Evolutionary conservation across 2,888 invertebrate genomes (phyloP).

Genomic region (Pandemis cinnamomeana): DNA sequence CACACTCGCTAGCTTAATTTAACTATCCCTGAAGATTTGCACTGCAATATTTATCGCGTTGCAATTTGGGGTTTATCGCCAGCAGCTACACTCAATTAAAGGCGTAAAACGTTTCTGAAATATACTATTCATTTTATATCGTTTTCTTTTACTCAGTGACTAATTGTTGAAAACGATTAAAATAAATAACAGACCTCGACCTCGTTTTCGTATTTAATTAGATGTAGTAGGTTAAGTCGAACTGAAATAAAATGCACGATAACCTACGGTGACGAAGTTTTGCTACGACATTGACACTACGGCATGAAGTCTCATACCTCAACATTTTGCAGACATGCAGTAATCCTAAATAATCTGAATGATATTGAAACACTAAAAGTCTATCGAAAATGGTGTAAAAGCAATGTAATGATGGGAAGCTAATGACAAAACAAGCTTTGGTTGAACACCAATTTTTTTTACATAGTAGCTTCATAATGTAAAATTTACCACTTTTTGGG

Average conservation of each 20-base stretch:
- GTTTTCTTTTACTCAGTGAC: not conserved
- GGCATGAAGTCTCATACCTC: slow-evolving; percentile 18
- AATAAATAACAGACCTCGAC: slow-evolving; percentile 8
- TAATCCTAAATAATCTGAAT: slow-evolving; percentile 49
- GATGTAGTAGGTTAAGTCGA: slow-evolving; percentile 35
- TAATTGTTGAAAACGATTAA: slow-evolving; percentile 8
- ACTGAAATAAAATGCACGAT: slow-evolving; percentile 43
- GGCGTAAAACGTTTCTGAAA: slow-evolving; percentile 46
- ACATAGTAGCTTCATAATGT: slow-evolving; percentile 67
- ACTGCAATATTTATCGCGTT: slow-evolving; percentile 53
- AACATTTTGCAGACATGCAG: slow-evolving; percentile 52
- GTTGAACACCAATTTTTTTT: slow-evolving; percentile 70
- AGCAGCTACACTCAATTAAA: slow-evolving; percentile 55
- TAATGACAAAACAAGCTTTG: slow-evolving; percentile 65
- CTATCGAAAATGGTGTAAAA: slow-evolving; percentile 77
- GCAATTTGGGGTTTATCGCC: slow-evolving; percentile 58
- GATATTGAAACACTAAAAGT: slow-evolving; percentile 47
- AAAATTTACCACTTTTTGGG: slow-evolving; percentile 57
- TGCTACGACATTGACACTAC: slow-evolving; percentile 36
- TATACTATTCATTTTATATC: slow-evolving; percentile 41
- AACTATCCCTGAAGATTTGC: slow-evolving; percentile 50
- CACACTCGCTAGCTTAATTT: slow-evolving; percentile 74
- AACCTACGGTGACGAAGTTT: slow-evolving; percentile 46
- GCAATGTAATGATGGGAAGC: slow-evolving; percentile 63
- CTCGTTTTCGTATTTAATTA: slow-evolving; percentile 18